phyloP scores from a whole-genome alignment of 2,113 vertebrate genomes.

The Pogonocichla stellata region DNA sequence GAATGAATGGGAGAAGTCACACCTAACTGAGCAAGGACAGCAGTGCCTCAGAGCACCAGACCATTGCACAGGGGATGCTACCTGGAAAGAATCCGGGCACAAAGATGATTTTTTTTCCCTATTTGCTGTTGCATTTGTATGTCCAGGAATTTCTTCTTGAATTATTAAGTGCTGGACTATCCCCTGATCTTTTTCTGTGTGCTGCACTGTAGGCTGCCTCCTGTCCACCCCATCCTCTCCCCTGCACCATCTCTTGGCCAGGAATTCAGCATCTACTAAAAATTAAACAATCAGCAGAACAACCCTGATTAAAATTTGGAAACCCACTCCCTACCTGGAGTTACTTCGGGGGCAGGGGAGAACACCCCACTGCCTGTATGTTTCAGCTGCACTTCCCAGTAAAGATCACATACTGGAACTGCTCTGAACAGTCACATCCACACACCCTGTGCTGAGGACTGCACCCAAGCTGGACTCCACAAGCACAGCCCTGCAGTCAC shows the following conservation, averaged over 20 bases:
- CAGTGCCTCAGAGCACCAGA: background rate
- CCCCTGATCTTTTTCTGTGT: background rate
- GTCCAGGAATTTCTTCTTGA: background rate
- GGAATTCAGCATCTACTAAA: background rate
- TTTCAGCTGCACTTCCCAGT: background rate
- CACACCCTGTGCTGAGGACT: rapidly evolving
- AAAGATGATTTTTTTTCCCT: background rate
- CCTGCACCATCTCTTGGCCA: background rate
- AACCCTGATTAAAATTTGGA: background rate
- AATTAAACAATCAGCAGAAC: background rate
- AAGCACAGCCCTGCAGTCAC: background rate
- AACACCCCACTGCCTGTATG: background rate
- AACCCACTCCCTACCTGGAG: background rate
- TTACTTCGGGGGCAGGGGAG: background rate
- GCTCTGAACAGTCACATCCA: background rate
- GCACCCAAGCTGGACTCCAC: background rate
- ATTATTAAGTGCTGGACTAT: background rate
- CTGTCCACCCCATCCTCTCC: background rate
- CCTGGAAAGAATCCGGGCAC: background rate
- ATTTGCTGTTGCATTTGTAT: background rate
- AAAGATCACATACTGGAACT: background rate
- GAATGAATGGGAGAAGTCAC: background rate
- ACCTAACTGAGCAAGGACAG: background rate
- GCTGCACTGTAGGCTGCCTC: background rate
- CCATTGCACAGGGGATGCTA: background rate